These are phyloP conservation scores for Microctenopoma steveboyesi DNA, from an alignment of 2,797 vertebrate genomes.

Conservation along the genomic window DNA sequence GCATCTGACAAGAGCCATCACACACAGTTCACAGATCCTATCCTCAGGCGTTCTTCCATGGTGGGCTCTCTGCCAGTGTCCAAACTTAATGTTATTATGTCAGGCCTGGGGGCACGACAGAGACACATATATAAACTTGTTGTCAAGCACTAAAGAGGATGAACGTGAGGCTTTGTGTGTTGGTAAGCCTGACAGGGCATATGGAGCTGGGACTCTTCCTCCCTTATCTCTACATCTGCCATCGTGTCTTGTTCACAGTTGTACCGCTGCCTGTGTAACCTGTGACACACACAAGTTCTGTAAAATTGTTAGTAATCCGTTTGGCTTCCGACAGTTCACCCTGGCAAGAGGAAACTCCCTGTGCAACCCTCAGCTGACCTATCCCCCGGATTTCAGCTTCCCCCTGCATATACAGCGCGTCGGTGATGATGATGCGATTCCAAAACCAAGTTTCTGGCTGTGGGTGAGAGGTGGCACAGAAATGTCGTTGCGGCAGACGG, in stretches of 20 bases:
- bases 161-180: constrained; percentile 60
- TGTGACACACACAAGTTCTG: neutral
- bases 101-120: constrained; percentile 63
- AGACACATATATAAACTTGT: constrained; percentile 52
- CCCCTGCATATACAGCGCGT: constrained; percentile 43
- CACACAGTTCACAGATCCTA: constrained; percentile 59
- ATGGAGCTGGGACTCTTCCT: constrained; percentile 23
- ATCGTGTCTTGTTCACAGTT: constrained; percentile 10
- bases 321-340: constrained; percentile 32
- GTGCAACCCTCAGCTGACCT: constrained; percentile 58
- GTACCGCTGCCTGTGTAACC: neutral
- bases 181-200: constrained; percentile 20
- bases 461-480: constrained; percentile 33
- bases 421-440: constrained; percentile 53
- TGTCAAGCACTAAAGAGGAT: constrained; percentile 51
- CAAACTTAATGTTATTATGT: constrained; percentile 74
- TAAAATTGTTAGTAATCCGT: constrained; percentile 29
- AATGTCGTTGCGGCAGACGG: neutral
- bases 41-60: constrained; percentile 73
- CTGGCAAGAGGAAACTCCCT: constrained; percentile 47
- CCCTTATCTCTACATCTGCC: constrained; percentile 25
- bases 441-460: constrained; percentile 16
- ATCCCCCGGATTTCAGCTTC: constrained; percentile 44
- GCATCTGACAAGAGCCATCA: constrained; percentile 56
- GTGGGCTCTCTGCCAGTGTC: constrained; percentile 69